These are phyloP conservation scores for Diploptera punctata DNA, from an alignment of 2,888 invertebrate genomes.

Conservation along the genomic window DNA sequence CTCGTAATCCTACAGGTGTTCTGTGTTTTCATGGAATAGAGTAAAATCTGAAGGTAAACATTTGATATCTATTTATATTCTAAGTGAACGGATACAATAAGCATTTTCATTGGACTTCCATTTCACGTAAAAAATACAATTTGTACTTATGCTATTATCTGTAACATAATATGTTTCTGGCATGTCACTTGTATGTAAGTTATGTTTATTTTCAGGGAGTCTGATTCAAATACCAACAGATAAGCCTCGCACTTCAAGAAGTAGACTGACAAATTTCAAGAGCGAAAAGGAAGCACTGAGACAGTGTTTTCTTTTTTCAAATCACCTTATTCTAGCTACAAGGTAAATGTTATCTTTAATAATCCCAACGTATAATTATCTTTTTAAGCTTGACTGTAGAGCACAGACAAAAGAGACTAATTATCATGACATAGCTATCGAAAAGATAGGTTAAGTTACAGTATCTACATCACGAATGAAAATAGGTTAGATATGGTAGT, in stretches of 20 bases:
- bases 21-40: not conserved
- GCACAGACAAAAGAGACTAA: too few species aligned
- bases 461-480: too few species aligned
- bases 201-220: slow-evolving; percentile 68
- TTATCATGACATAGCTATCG: too few species aligned
- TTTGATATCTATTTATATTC: not conserved
- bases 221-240: slow-evolving; percentile 75
- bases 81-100: too few species aligned
- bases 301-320: slow-evolving; percentile 91
- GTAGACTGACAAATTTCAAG: slow-evolving; percentile 66
- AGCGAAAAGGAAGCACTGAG: slow-evolving; percentile 73
- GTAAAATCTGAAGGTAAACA: not conserved
- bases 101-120: too few species aligned
- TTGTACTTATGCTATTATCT: too few species aligned
- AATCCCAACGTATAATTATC: not conserved
- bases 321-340: slow-evolving; percentile 86
- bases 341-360: slow-evolving; percentile 56
- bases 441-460: too few species aligned
- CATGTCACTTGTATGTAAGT: too few species aligned
- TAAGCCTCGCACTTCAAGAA: slow-evolving; percentile 62
- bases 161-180: too few species aligned
- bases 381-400: not conserved
- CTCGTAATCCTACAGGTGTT: slow-evolving; percentile 20
- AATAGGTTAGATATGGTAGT: too few species aligned
- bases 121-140: too few species aligned